Percentiles rank a stretch among this genome's conserved stretches.
Evolutionary conservation across 2,888 invertebrate species (phyloP).

Genomic region (Escarpia spicata): DNA sequence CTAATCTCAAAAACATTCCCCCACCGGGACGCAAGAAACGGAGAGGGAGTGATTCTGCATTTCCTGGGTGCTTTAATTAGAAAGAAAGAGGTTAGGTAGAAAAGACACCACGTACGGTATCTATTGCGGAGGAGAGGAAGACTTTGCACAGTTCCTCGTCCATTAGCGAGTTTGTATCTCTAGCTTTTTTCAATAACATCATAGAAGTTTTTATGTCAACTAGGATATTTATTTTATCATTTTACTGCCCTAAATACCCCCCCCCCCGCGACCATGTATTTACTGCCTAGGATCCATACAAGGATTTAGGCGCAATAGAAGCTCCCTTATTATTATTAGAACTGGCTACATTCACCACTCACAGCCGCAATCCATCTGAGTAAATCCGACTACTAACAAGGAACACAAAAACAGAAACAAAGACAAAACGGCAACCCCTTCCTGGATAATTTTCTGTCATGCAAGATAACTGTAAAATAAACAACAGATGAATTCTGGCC

Average conservation of each 20-base stretch:
- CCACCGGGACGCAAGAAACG: background rate
- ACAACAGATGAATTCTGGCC: background rate
- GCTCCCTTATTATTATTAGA: no score
- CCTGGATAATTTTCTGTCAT: background rate
- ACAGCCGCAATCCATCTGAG: no score
- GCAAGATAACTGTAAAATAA: background rate
- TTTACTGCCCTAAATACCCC: background rate
- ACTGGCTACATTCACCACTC: no score
- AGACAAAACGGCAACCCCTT: background rate
- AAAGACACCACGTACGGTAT: background rate
- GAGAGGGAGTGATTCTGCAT: background rate
- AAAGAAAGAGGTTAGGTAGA: background rate
- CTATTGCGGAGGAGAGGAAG: background rate
- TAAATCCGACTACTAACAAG: background rate
- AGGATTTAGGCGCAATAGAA: no score
- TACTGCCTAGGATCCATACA: background rate
- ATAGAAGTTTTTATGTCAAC: background rate
- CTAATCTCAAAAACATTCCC: slow-evolving; percentile 6
- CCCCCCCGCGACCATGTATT: background rate
- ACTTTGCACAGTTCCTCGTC: background rate
- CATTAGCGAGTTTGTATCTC: background rate
- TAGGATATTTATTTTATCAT: background rate
- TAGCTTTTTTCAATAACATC: background rate
- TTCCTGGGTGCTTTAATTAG: background rate
- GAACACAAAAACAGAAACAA: background rate